Base-by-base conservation (phyloP, 2,113 vertebrate species). In the Saccopteryx leptura region DNA sequence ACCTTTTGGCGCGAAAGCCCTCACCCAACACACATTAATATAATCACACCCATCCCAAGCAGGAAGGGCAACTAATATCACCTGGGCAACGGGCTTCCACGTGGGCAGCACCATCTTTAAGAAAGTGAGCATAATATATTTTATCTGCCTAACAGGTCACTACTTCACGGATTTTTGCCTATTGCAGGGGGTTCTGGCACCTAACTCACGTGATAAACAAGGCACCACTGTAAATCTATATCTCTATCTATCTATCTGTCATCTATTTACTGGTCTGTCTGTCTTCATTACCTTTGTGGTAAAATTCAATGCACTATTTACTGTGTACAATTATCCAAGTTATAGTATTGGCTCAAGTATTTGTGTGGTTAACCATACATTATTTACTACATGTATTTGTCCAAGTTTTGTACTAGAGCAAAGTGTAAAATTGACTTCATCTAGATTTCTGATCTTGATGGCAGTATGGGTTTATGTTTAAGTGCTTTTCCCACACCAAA, bases 371-470 rank as follows among this genome's bases (percentile, higher is more conserved):
- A 66, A 66, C 60, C 12, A 63, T 69, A 14, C 7, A 63, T 18
- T 72, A 26, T 69, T 86, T 54, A 39, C 65, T 33, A 18, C 58
- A 23, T 60, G 26, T 17, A 66, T 4, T 28, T 39, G 72, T 60
- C 65, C 61, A 48, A 10, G 46, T 66, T 85, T 56, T 50, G 26
- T 83, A 60, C 24, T 69, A 91, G 82, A 78, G 65, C 11, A 4
- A 88, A 88, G 13, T 80, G 26, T 68, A 60, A 94, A 85, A 75
- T 54, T 54, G 9, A 52, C 85, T 79, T 85, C n/a, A 24, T 86
- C 61, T 90, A 52, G 28, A 63, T 86, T 85, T 85, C 33, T 58
- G 28, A 28, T 69, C 72, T 94, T 9, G 89, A 75, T 88, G 31
- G n/a, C 15, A 66, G 39, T 26, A 18, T 58, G 28, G 31, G 28